Percentiles rank a stretch among this genome's conserved stretches.
These are phyloP conservation scores for Diadophis punctatus DNA, from an alignment of 2,113 vertebrate species.

Conservation along the genomic window DNA sequence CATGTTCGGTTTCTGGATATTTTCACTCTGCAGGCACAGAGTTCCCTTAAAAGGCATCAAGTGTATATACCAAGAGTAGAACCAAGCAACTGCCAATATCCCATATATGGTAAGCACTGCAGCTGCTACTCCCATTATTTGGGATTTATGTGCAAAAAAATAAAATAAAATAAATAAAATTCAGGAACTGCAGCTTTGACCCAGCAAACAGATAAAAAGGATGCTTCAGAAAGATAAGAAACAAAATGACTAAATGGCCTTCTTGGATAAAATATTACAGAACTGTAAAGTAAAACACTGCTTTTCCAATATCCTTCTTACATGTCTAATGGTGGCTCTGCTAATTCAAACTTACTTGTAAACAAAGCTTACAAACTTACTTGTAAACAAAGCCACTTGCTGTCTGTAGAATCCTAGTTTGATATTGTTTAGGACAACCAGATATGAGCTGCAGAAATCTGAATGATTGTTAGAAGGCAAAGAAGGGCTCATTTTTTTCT, in stretches of 20 bases:
- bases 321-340: neutral
- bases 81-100: slow-evolving; percentile 51
- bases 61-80: slow-evolving; percentile 53
- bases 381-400: neutral
- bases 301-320: neutral
- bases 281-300: neutral
- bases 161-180: neutral
- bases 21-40: slow-evolving; percentile 44
- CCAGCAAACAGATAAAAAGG: slow-evolving; percentile 40
- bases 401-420: neutral
- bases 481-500: neutral
- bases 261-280: slow-evolving; percentile 10
- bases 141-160: slow-evolving; percentile 65
- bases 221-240: slow-evolving; percentile 37
- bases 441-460: neutral
- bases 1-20: slow-evolving; percentile 57
- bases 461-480: neutral
- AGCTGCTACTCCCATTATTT: slow-evolving; percentile 44
- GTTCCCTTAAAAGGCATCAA: slow-evolving; percentile 73
- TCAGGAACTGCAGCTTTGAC: slow-evolving; percentile 38
- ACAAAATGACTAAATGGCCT: slow-evolving; percentile 32
- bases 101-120: slow-evolving; percentile 71
- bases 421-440: neutral
- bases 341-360: neutral
- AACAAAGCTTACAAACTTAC: neutral